These are phyloP conservation scores for Arge pagana DNA, from an alignment of 2,888 invertebrate genomes.

Conservation along the genomic window DNA sequence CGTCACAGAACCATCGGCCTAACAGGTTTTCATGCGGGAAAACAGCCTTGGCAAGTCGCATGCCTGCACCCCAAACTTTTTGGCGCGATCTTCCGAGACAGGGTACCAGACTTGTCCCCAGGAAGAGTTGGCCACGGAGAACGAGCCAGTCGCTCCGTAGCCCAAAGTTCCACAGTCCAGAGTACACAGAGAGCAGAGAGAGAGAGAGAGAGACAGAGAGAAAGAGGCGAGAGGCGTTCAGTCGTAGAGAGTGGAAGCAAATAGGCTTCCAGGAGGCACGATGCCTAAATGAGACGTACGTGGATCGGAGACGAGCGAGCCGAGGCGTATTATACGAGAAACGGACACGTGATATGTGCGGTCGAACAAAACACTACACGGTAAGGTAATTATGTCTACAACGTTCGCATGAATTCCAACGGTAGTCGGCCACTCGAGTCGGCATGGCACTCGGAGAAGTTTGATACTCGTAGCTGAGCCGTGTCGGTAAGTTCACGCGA, in stretches of 20 bases:
- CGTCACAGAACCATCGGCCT: no score
- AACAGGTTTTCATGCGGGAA: no score
- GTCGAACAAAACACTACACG: constrained; percentile 7
- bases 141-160: no score
- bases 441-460: no score
- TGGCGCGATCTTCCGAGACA: no score
- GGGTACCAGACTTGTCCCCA: no score
- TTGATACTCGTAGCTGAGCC: constrained; percentile 2
- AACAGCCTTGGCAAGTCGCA: no score
- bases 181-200: neutral
- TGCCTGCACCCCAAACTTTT: no score
- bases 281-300: no score
- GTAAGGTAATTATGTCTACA: no score
- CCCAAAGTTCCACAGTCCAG: neutral
- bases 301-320: neutral
- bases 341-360: neutral
- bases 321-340: neutral
- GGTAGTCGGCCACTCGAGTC: constrained; percentile 4
- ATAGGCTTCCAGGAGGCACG: no score
- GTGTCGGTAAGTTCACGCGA: constrained; percentile 2
- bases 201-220: neutral
- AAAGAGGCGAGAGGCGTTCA: neutral
- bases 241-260: neutral
- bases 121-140: no score
- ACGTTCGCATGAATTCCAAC: neutral